A percentile compares a stretch with the other conserved stretches of the same genome.
Evolutionary conservation across 2,113 vertebrate genomes (phyloP).

Genomic region (Martes martes): DNA sequence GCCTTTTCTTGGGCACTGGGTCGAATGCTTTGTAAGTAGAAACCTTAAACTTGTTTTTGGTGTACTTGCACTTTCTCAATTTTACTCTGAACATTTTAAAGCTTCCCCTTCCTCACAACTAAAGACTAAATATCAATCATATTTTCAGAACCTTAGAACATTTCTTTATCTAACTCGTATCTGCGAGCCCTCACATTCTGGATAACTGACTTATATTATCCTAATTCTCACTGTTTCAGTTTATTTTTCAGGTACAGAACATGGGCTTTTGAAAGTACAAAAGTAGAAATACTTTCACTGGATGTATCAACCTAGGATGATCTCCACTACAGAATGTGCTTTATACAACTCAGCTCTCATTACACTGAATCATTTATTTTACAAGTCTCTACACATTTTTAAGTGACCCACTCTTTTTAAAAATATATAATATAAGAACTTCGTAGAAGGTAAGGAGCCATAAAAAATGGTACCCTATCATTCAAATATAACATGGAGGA

Average conservation of each 20-base stretch:
- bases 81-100: constrained; percentile 35
- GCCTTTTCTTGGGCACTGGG: background rate
- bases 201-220: background rate
- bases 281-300: background rate
- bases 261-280: background rate
- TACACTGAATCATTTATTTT: background rate
- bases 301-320: background rate
- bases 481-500: background rate
- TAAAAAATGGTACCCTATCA: background rate
- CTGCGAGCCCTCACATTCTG: background rate
- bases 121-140: background rate
- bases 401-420: background rate
- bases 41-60: constrained; percentile 9
- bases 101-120: background rate
- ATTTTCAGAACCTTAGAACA: background rate
- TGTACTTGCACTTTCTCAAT: background rate
- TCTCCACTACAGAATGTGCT: background rate
- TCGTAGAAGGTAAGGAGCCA: background rate
- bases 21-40: constrained; percentile 33
- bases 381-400: background rate
- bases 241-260: background rate
- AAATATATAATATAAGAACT: background rate
- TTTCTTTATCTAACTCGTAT: background rate
- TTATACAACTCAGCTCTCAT: background rate
- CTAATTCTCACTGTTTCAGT: background rate